These are phyloP conservation scores for Probaryconus sp. DNA, from an alignment of 1,140 invertebrate genomes.

Conservation along the genomic window DNA sequence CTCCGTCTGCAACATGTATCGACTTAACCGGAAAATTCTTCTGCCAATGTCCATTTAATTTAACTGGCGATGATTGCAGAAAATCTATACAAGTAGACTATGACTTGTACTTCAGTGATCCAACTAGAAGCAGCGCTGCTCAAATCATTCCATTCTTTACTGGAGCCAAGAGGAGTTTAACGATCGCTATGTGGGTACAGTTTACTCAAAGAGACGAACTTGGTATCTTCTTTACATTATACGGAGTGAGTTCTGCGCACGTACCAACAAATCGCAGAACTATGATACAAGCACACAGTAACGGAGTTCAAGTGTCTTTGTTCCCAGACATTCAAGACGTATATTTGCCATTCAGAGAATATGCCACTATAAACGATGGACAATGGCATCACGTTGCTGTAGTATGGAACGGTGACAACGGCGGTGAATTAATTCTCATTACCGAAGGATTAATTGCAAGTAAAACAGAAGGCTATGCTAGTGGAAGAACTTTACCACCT, in stretches of 20 bases:
- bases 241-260: conserved; percentile 88
- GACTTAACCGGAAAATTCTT: conserved; percentile 95
- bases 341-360: conserved; percentile 93
- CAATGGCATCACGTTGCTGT: conserved; percentile 98
- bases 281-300: conserved; percentile 92
- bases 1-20: conserved; percentile 94
- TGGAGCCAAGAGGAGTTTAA: conserved; percentile 86
- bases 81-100: conserved; percentile 98
- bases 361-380: conserved; percentile 95
- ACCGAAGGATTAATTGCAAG: conserved; percentile 96
- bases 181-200: conserved; percentile 97
- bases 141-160: conserved; percentile 94
- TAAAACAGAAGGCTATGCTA: conserved; percentile 90
- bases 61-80: conserved; percentile 96
- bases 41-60: conserved; percentile 97
- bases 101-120: conserved; percentile 95
- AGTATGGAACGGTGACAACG: conserved; percentile 92
- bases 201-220: conserved; percentile 93
- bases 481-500: conserved; percentile 86
- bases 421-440: conserved; percentile 90
- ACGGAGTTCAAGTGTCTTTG: conserved; percentile 92
- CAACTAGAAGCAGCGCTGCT: conserved; percentile 90
- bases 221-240: conserved; percentile 96
- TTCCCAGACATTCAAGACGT: conserved; percentile 93
- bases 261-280: conserved; percentile 87